Percentiles rank a stretch among this genome's conserved stretches.
Conservation (phyloP, 1,140 invertebrate species). For the Euwallacea similis region DNA sequence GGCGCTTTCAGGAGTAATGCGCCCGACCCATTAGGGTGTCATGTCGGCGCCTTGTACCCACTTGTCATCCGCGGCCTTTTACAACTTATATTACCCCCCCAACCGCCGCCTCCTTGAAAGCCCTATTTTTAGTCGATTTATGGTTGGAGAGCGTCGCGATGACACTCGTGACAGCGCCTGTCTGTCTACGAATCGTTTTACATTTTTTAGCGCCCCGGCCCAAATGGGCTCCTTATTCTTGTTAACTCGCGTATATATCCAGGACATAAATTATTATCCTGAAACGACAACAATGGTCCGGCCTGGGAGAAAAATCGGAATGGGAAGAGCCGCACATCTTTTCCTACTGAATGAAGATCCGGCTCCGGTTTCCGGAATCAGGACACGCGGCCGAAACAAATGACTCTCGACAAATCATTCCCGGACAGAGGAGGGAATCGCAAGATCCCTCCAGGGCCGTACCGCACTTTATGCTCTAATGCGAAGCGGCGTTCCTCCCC, state of each 20-base stretch:
- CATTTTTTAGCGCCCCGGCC: constrained; percentile 25
- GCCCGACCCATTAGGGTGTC: constrained; percentile 42
- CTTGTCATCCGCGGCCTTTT: constrained; percentile 42
- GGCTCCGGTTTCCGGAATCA: constrained; percentile 33
- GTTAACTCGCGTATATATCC: no score
- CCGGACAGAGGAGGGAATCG: constrained; percentile 8
- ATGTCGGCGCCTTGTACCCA: constrained; percentile 43
- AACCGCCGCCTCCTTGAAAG: constrained; percentile 19
- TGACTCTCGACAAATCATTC: constrained; percentile 47
- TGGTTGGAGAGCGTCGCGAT: constrained; percentile 23
- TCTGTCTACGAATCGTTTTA: constrained; percentile 25
- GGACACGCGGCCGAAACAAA: constrained; percentile 42
- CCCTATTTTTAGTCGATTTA: constrained; percentile 34
- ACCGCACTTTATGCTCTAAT: not conserved
- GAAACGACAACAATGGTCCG: constrained; percentile 6
- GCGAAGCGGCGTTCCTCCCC: not conserved
- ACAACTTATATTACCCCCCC: constrained; percentile 20
- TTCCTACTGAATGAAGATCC: constrained; percentile 34
- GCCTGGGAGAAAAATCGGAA: constrained; percentile 29
- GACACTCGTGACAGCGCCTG: constrained; percentile 25
- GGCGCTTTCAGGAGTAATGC: constrained; percentile 37
- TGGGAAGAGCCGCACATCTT: constrained; percentile 36
- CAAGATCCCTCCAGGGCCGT: constrained; percentile 1
- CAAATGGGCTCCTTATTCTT: no score
- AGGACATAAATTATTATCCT: constrained; percentile 6